phyloP scores from a whole-genome alignment of 2,888 invertebrate species.

The Ommatoiulus sabulosus region DNA sequence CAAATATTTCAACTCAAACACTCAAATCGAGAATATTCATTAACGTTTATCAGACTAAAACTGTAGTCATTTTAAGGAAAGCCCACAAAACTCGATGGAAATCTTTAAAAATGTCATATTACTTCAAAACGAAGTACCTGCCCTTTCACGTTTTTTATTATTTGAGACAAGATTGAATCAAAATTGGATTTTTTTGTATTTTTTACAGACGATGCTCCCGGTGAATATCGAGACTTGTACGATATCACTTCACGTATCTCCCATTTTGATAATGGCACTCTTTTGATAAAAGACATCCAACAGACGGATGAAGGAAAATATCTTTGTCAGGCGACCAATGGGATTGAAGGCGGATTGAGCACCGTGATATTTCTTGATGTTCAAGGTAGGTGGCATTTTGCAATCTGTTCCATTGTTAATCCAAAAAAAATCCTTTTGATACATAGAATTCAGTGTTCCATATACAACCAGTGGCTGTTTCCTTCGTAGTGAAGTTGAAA shows the following conservation, averaged over 20 bases:
- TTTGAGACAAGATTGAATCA: background rate
- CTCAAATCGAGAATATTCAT: too few relatives aligned
- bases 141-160: background rate
- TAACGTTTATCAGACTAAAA: too few relatives aligned
- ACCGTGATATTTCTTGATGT: slow-evolving; percentile 94
- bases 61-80: too few relatives aligned
- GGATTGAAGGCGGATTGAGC: slow-evolving; percentile 93
- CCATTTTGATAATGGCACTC: slow-evolving; percentile 89
- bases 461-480: background rate
- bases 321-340: slow-evolving; percentile 95
- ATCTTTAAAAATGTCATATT: background rate
- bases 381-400: slow-evolving; percentile 76
- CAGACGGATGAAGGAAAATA: slow-evolving; percentile 96
- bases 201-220: slow-evolving; percentile 83
- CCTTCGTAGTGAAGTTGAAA: background rate
- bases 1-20: too few relatives aligned
- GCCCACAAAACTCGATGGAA: too few relatives aligned
- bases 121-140: background rate
- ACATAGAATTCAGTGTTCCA: background rate
- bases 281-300: slow-evolving; percentile 89
- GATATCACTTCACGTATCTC: slow-evolving; percentile 90
- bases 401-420: slow-evolving; percentile 12
- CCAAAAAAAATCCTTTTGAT: background rate
- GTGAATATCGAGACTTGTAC: slow-evolving; percentile 93
- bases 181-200: slow-evolving; percentile 38